Base-by-base conservation (phyloP, 2,888 invertebrate species). In the Galerucella pusilla region DNA sequence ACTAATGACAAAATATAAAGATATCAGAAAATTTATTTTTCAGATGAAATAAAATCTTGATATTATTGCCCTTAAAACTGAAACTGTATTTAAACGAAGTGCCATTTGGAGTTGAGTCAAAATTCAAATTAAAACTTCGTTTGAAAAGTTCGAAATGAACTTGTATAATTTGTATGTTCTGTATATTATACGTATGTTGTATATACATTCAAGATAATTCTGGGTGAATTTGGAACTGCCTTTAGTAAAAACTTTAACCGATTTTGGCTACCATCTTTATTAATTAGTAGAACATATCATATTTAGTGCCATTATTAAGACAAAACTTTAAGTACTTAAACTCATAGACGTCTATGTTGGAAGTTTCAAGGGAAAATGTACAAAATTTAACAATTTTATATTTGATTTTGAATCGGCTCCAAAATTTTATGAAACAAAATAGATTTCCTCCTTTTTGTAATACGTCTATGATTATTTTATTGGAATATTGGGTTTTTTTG, bases 301-400 rank as follows among this genome's bases (percentile, higher is more conserved):
- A 78, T 81, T 80, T 82, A 83, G 84, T 84, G 84, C 84, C 84
- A 84, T 84, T 83, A 78, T 78, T 77, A 74, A 77, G 77, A 78
- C 73, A 79, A 80, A 80, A 72, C 35, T 76, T 73, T 77, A 80
- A 80, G 81, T 81, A 82, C 81, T 81, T 81, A 81, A 81, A 73
- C 68, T 68, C 25, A 46, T 64, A 20, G 54, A 66, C 71, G 42
- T 59, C 46, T 45, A 4, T 16, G 12, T 35, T n/a, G 14, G 42
- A 63, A n/a, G 12, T 28, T 63, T n/a, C 28, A 52, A 35, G 35
- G 25, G 25, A 14, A 25, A 14, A 35, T n/a, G 45, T 45, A n/a
- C 20, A 42, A 16, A 20, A 60, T 2, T 5, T 20, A 9, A 42
- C 35, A 42, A 42, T 42, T 42, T 5, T 6, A 42, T 42, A 42